phyloP scores from a whole-genome alignment of 2,888 invertebrate genomes.

The Congeria kusceri region DNA sequence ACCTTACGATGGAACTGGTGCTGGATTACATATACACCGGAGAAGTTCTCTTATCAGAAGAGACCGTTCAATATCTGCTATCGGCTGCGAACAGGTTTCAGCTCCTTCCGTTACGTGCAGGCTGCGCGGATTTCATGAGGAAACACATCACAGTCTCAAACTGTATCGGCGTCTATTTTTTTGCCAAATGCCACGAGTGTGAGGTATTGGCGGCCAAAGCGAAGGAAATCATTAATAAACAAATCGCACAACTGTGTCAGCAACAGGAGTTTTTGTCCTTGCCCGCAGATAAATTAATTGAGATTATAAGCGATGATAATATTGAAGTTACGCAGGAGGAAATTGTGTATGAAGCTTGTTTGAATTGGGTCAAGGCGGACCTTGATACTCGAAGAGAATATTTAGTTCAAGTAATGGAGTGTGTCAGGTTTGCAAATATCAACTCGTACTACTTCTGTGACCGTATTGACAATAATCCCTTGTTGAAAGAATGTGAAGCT shows the following conservation, averaged over 20 bases:
- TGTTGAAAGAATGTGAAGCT: slow-evolving; percentile 70
- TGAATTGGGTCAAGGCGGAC: slow-evolving; percentile 80
- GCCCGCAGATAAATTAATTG: slow-evolving; percentile 82
- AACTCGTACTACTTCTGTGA: slow-evolving; percentile 85
- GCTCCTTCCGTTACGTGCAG: slow-evolving; percentile 78
- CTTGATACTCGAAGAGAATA: slow-evolving; percentile 62
- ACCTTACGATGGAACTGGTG: slow-evolving; percentile 78
- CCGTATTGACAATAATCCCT: slow-evolving; percentile 76
- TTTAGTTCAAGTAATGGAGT: slow-evolving; percentile 78
- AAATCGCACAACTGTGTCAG: slow-evolving; percentile 74
- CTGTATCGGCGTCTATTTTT: slow-evolving; percentile 84
- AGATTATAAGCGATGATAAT: slow-evolving; percentile 82
- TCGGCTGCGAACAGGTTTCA: slow-evolving; percentile 84
- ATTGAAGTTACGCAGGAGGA: slow-evolving; percentile 81
- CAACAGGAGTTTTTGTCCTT: slow-evolving; percentile 82
- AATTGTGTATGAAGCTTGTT: slow-evolving; percentile 81
- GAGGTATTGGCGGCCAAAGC: slow-evolving; percentile 75
- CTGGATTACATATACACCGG: slow-evolving; percentile 84
- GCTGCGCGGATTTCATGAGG: slow-evolving; percentile 84
- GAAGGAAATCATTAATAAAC: slow-evolving; percentile 80
- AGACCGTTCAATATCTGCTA: slow-evolving; percentile 82
- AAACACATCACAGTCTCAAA: slow-evolving; percentile 81
- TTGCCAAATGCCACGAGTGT: slow-evolving; percentile 84
- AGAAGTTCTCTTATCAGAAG: slow-evolving; percentile 79
- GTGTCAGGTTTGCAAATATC: slow-evolving; percentile 83